Evolutionary conservation across 1,140 invertebrate species (phyloP), one percentile per base, ranked within the genome.

Genomic region (Zaprionus vittiger): DNA sequence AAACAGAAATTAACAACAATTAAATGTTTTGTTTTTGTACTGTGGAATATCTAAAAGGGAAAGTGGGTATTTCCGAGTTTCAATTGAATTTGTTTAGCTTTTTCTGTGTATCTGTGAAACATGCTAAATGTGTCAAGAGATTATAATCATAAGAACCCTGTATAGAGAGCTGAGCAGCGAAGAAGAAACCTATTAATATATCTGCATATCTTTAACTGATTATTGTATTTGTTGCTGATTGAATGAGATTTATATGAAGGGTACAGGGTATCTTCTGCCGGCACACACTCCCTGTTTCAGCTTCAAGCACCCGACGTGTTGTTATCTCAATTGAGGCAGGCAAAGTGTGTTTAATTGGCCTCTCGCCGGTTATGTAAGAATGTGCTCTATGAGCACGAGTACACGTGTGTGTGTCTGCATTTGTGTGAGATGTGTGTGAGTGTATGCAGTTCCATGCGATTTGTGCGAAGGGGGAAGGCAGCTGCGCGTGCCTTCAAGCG

Each of bases 1-100:
- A 90, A 89, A 77, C 79, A 79, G 49, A 71, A 83, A 89, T 87
- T 84, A 89, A 89, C 85, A 85, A 76, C 81, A 77, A 79, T 87
- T 84, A 65, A 74, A 41, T 37, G 20, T 56, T 71, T 56, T 56
- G 54, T 56, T 56, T 56, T n/a, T 11, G 20, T 67, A 59, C 55
- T 7, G 55, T 47, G 65, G 22, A 57, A 44, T 17, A 17, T 11
- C 5, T 2, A 4, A 7, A 9, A 31, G 54, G 6, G 26, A 15
- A 24, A 55, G 12, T 15, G 12, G 22, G 22, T 24, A 17, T n/a
- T 24, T 15, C 3, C 5, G 15, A 55, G 47, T 5, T 7, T 1
- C 14, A 55, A 41, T 2, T n/a, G 5, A n/a, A 41, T 6, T 41
- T 15, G 5, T 6, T 2, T 41, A 41, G 15, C 14, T n/a, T 2